These are phyloP conservation scores for Lomographa bimaculata DNA, from an alignment of 2,888 invertebrate species.

Conservation along the genomic window DNA sequence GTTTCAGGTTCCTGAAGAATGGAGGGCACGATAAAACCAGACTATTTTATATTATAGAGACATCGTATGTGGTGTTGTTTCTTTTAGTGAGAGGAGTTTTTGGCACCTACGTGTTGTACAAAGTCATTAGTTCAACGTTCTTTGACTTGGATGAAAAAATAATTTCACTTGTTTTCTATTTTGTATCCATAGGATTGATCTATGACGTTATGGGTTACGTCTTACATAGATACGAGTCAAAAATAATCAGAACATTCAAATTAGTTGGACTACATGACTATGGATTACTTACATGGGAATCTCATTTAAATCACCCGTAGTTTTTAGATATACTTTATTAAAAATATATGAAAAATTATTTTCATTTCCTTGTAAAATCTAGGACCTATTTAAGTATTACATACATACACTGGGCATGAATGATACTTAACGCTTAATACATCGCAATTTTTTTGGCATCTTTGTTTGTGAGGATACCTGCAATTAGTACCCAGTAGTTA, in stretches of 20 bases:
- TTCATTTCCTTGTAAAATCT: no score
- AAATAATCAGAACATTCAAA: constrained; percentile 64
- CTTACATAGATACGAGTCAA: constrained; percentile 59
- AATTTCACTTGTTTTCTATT: constrained; percentile 60
- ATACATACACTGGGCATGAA: no score
- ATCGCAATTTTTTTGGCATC: no score
- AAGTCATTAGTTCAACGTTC: constrained; percentile 60
- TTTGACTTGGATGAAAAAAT: constrained; percentile 70
- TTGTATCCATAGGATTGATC: constrained; percentile 70
- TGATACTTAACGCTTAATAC: no score
- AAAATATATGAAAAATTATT: no score
- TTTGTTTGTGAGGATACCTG: no score
- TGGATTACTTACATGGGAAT: no score
- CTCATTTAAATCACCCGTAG: no score
- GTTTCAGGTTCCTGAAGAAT: constrained; percentile 75
- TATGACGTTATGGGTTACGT: constrained; percentile 71
- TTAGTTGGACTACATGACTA: no score
- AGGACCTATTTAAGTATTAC: no score
- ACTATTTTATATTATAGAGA: constrained; percentile 72
- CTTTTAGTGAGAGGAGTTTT: constrained; percentile 74
- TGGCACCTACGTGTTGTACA: constrained; percentile 75
- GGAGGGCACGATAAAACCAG: constrained; percentile 71
- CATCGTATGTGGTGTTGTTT: constrained; percentile 75
- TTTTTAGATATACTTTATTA: no score
- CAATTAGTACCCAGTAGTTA: no score